phyloP scores from a whole-genome alignment of 2,113 vertebrate genomes.

The Leptocoma aspasia region DNA sequence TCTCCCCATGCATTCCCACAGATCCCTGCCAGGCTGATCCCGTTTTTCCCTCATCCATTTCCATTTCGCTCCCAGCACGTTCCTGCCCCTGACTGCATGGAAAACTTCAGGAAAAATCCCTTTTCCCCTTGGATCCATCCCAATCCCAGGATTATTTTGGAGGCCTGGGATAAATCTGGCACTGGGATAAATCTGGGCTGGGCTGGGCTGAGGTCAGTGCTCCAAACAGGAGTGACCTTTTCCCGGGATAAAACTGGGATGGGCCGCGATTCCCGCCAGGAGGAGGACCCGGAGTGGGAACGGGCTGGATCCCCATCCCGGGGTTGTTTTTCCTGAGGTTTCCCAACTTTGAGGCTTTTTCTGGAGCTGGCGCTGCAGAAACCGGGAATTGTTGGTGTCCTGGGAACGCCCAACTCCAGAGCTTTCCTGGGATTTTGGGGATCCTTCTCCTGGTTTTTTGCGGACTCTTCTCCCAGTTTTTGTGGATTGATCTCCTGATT shows the following conservation, averaged over 20 bases:
- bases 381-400: not conserved
- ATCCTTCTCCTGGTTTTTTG: not conserved
- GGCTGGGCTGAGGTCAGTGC: not conserved
- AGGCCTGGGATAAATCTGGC: not conserved
- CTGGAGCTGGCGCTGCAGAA: not conserved
- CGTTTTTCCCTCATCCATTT: not conserved
- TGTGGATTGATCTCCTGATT: not conserved
- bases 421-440: not conserved
- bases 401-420: accelerated
- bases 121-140: not conserved
- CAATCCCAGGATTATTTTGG: not conserved
- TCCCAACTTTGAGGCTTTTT: not conserved
- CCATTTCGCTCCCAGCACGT: not conserved
- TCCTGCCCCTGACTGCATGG: accelerated
- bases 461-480: not conserved
- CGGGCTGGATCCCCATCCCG: accelerated
- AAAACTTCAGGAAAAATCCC: not conserved
- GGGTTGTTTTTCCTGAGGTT: not conserved
- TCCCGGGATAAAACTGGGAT: not conserved
- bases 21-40: not conserved
- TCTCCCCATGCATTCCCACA: not conserved
- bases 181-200: not conserved
- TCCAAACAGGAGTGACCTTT: not conserved
- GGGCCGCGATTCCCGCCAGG: not conserved
- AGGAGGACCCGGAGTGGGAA: not conserved